phyloP scores from a whole-genome alignment of 2,113 vertebrate genomes.

The Nothobranchius furzeri region DNA sequence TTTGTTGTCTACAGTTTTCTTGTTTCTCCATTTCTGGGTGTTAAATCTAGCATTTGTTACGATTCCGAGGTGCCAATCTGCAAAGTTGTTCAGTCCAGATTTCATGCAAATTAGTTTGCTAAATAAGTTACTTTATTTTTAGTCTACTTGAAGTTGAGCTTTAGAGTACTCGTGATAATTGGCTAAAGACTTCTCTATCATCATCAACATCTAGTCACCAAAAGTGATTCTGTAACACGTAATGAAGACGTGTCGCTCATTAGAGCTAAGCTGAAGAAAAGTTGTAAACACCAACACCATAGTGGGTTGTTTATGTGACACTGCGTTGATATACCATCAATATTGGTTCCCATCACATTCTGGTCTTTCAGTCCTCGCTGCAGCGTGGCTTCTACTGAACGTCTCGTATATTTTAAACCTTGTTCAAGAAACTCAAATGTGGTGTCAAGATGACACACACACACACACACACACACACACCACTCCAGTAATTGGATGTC shows the following conservation, averaged over 20 bases:
- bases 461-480: conserved; percentile 46
- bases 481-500: conserved; percentile 67
- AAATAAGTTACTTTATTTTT: conserved; percentile 4
- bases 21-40: conserved; percentile 17
- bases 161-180: background rate
- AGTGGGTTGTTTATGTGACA: conserved; percentile 27
- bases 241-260: background rate
- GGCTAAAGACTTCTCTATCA: background rate
- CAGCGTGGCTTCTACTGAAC: conserved; percentile 30
- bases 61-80: conserved; percentile 2
- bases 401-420: conserved; percentile 41
- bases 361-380: conserved; percentile 35
- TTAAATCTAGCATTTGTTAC: conserved; percentile 6
- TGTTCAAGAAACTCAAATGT: conserved; percentile 45
- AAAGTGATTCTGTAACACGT: conserved; percentile 3
- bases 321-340: background rate
- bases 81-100: conserved; percentile 14
- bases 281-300: conserved; percentile 39
- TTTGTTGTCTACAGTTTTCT: conserved; percentile 34
- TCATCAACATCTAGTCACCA: background rate
- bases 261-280: conserved; percentile 21
- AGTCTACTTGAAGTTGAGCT: background rate
- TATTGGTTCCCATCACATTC: conserved; percentile 9
- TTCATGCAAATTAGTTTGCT: conserved; percentile 7
- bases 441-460: conserved; percentile 63